phyloP scores from a whole-genome alignment of 2,113 vertebrate genomes.

The Prionailurus viverrinus region DNA sequence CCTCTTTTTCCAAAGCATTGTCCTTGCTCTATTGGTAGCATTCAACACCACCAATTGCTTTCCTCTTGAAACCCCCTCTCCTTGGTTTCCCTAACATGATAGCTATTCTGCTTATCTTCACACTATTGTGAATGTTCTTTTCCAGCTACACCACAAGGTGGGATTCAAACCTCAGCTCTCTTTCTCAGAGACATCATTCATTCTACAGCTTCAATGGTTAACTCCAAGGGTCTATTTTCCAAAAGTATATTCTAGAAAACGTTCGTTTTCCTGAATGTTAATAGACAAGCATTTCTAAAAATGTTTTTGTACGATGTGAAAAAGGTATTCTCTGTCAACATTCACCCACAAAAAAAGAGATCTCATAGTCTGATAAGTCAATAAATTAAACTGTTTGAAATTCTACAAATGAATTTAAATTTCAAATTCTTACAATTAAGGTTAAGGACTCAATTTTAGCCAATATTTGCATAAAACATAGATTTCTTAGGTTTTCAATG shows the following conservation, averaged over 20 bases:
- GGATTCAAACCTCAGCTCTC: neutral
- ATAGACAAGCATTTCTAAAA: neutral
- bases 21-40: neutral
- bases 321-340: neutral
- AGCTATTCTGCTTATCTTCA: neutral
- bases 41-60: neutral
- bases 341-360: neutral
- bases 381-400: constrained; percentile 21
- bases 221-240: neutral
- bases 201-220: neutral
- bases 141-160: neutral
- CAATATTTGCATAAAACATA: neutral
- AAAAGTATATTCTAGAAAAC: constrained; percentile 32
- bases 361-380: neutral
- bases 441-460: constrained; percentile 36
- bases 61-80: neutral
- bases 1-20: neutral
- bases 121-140: neutral
- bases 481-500: neutral
- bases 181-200: neutral
- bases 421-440: constrained; percentile 30
- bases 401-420: constrained; percentile 52
- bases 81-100: neutral
- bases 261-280: constrained; percentile 5
- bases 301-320: neutral